Conservation (phyloP, 2,888 invertebrate genomes). For the Belgica antarctica region DNA sequence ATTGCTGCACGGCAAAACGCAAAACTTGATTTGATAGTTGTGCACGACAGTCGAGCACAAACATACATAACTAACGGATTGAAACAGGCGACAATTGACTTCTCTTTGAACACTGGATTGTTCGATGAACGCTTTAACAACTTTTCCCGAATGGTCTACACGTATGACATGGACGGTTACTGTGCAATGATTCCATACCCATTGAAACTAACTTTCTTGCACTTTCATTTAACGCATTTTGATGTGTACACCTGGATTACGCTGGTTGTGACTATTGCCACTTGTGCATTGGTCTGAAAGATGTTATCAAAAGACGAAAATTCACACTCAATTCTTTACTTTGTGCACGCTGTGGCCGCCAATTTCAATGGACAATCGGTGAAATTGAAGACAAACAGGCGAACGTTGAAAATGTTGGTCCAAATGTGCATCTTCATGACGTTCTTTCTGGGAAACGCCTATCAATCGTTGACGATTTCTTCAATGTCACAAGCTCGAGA, state of each 20-base stretch:
- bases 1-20: no score
- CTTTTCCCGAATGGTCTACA: background rate
- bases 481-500: background rate
- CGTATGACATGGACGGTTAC: background rate
- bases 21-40: no score
- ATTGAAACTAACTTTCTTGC: background rate
- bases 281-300: no score
- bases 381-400: background rate
- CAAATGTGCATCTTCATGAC: background rate
- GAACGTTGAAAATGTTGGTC: background rate
- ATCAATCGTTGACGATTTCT: background rate
- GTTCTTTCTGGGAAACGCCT: background rate
- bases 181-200: background rate
- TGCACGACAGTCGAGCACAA: no score
- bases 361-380: background rate
- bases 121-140: no score
- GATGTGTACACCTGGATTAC: background rate
- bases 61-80: no score
- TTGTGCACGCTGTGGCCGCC: background rate
- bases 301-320: no score
- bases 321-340: no score
- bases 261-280: background rate
- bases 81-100: no score
- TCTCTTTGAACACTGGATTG: no score
- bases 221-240: background rate